A percentile compares a stretch with the other conserved stretches of the same genome.
Conservation (phyloP, 2,113 vertebrate species). For the Lycaon pictus region DNA sequence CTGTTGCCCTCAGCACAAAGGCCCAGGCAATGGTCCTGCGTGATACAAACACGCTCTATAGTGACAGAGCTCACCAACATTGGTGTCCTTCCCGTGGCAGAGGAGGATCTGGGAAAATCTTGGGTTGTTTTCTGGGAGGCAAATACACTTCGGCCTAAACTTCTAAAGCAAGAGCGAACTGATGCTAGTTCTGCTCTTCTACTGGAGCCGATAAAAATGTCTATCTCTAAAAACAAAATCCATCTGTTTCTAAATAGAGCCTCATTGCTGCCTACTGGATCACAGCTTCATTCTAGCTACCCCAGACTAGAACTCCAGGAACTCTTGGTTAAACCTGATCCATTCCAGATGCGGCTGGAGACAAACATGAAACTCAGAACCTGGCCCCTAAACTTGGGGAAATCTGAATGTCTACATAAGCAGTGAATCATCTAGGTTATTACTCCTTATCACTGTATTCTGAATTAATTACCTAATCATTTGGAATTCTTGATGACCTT, state of each 20-base stretch:
- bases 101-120: background rate
- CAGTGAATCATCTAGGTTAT: constrained; percentile 10
- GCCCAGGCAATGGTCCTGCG: fast-evolving
- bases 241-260: background rate
- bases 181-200: background rate
- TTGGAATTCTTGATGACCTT: background rate
- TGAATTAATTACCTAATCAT: constrained; percentile 13
- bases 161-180: background rate
- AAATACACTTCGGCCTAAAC: background rate
- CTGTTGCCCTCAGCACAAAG: background rate
- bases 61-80: background rate
- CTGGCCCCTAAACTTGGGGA: background rate
- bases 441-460: constrained; percentile 33
- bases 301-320: background rate
- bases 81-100: fast-evolving
- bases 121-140: background rate
- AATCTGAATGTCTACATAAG: background rate
- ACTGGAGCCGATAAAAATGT: fast-evolving
- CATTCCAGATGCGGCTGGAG: background rate
- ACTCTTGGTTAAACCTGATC: constrained; percentile 12
- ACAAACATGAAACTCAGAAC: background rate
- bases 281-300: background rate
- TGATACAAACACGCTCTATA: fast-evolving
- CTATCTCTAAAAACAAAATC: background rate
- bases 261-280: background rate